A percentile compares a stretch with the other conserved stretches of the same genome.
These are phyloP conservation scores for Lepidonotus clava DNA, from an alignment of 2,888 invertebrate species.

Conservation along the genomic window DNA sequence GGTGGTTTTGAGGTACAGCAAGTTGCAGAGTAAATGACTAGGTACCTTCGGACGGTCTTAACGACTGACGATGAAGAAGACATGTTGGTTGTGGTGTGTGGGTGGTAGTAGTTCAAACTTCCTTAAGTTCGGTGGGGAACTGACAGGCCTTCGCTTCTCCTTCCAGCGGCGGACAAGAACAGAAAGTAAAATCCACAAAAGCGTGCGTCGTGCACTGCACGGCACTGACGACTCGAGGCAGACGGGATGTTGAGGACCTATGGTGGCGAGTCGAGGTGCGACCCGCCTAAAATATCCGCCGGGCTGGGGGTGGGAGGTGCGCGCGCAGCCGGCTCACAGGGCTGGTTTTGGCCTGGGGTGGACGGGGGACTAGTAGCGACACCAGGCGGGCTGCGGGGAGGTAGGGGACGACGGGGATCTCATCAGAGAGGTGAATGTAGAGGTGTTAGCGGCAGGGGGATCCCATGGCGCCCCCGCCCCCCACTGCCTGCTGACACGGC, in stretches of 20 bases:
- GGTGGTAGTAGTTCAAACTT: neutral
- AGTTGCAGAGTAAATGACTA: neutral
- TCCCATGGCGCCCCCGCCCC: too few species aligned
- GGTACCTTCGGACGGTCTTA: constrained; percentile 29
- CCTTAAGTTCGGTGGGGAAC: neutral
- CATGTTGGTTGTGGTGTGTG: neutral
- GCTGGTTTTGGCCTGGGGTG: neutral
- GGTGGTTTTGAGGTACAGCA: too few species aligned
- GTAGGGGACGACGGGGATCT: neutral
- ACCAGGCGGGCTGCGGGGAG: neutral
- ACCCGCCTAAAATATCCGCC: constrained; percentile 16
- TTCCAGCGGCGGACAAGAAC: constrained; percentile 6
- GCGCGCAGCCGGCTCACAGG: neutral
- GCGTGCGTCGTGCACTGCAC: neutral
- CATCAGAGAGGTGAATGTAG: neutral
- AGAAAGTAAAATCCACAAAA: constrained; percentile 51
- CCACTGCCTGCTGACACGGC: too few species aligned
- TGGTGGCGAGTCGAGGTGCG: neutral
- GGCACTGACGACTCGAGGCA: neutral
- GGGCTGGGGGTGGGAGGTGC: neutral
- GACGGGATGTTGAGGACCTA: constrained; percentile 12
- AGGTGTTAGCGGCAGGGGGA: too few species aligned
- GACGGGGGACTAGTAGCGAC: neutral
- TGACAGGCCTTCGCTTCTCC: neutral
- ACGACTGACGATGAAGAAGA: constrained; percentile 8